These are phyloP conservation scores for Dendropsophus ebraccatus DNA, from an alignment of 2,113 vertebrate species.

Conservation along the genomic window DNA sequence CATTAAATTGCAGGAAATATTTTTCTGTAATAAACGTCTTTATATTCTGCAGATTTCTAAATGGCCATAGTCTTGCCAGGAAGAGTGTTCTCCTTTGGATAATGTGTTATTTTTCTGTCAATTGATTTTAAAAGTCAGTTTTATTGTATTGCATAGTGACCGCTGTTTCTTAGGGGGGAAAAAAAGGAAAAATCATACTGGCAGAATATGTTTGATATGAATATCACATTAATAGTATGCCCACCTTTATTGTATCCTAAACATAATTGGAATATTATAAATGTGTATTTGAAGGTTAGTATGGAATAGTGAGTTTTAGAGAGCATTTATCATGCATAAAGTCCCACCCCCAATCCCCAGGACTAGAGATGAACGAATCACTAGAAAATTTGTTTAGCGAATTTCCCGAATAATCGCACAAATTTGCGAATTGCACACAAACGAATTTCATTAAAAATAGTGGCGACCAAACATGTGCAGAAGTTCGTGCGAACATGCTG, in stretches of 20 bases:
- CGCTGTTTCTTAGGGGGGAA: background rate
- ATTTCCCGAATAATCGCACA: too few relatives aligned
- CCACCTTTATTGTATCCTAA: background rate
- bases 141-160: background rate
- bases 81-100: background rate
- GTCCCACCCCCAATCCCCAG: too few relatives aligned
- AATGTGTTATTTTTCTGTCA: background rate
- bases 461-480: too few relatives aligned
- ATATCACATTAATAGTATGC: background rate
- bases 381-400: too few relatives aligned
- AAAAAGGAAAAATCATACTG: background rate
- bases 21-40: constrained; percentile 1
- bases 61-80: background rate
- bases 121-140: background rate
- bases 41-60: background rate
- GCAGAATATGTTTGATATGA: background rate
- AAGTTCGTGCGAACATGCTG: too few relatives aligned
- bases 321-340: too few relatives aligned
- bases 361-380: too few relatives aligned
- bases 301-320: too few relatives aligned
- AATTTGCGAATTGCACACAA: too few relatives aligned
- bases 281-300: background rate
- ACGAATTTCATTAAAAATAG: too few relatives aligned
- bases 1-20: constrained; percentile 42
- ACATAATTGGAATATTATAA: background rate